Evolutionary conservation across 2,888 invertebrate species (phyloP), one percentile per base, ranked within the genome.

Genomic region (Eilema griseolum): DNA sequence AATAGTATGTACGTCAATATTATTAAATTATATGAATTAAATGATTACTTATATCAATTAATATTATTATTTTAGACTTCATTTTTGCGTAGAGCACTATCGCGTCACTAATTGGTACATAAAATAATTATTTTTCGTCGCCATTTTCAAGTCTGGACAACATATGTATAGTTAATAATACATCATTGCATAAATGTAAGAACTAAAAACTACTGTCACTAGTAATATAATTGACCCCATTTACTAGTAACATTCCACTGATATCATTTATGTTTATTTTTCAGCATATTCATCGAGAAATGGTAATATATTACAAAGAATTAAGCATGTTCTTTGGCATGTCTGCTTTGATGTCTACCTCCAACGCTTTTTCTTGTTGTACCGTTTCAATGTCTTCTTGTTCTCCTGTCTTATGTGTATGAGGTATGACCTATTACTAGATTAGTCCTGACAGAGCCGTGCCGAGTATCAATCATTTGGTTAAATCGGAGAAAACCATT

Each of bases 281-380:
- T 71, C 71, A 69, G 66, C 63, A 46, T 65, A 71, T 61, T 62
- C 69, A 69, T 52, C 69, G 63, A 11, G 69, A 31, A 52, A 66
- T 33, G 72, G 72, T 72, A 72, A 72, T 63, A 72, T 52, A 41
- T n/a, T 63, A 69, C 59, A 62, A 60, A 62, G 61, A 37, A 71
- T 56, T 61, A 70, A 67, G 67, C 66, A 72, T 72, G 72, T 68
- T 72, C 70, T 72, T 68, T 68, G 67, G 76, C 71, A 71, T 62
- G 62, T 41, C 60, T 41, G 67, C 61, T 56, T 61, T 52, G 0
- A 41, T 11, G 20, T 16, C 24, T 52, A 46, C 57, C 59, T n/a
- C 59, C 28, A 2, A 24, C 14, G 26, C 66, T 41, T 56, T 57
- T 28, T 62, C 33, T 33, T 64, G 31, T 57, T 33, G 20, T 20